Percentiles rank a stretch among this genome's conserved stretches.
phyloP scores from a whole-genome alignment of 2,888 invertebrate species.

The Cepaea hortensis region DNA sequence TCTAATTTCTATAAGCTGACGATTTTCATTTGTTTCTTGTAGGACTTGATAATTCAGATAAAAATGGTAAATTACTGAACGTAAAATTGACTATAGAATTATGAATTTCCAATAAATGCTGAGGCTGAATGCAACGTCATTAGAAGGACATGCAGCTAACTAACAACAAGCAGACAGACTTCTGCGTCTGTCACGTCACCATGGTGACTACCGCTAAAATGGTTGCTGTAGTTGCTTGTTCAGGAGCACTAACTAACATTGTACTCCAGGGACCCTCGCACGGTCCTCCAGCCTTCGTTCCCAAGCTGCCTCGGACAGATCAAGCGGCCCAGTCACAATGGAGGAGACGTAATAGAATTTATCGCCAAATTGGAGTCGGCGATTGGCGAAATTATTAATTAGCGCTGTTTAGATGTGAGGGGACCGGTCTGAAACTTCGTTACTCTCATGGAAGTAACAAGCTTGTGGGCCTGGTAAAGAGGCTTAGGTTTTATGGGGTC shows the following conservation, averaged over 20 bases:
- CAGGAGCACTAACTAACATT: conserved; percentile 37
- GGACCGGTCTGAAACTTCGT: conserved; percentile 44
- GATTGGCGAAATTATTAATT: conserved; percentile 56
- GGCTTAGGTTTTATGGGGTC: conserved; percentile 27
- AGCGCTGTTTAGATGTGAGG: conserved; percentile 48
- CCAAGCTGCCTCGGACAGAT: conserved; percentile 27
- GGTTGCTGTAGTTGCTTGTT: not conserved
- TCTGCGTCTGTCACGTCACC: not conserved
- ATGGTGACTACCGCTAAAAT: not conserved
- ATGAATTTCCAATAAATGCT: too few species aligned
- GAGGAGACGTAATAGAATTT: conserved; percentile 50
- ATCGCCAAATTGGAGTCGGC: conserved; percentile 46
- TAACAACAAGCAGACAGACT: not conserved
- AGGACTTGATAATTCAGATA: too few species aligned
- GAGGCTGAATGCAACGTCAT: too few species aligned
- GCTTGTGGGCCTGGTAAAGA: conserved; percentile 33
- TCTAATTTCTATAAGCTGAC: too few species aligned
- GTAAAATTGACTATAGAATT: too few species aligned
- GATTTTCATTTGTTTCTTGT: too few species aligned
- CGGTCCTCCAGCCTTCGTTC: conserved; percentile 2
- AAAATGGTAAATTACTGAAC: too few species aligned
- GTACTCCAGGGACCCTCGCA: conserved; percentile 22
- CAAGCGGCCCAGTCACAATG: conserved; percentile 40
- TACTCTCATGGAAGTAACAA: conserved; percentile 44
- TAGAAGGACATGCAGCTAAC: too few species aligned